phyloP scores from a whole-genome alignment of 92 coral and sea anemone genomes.

The Porites lobata region DNA sequence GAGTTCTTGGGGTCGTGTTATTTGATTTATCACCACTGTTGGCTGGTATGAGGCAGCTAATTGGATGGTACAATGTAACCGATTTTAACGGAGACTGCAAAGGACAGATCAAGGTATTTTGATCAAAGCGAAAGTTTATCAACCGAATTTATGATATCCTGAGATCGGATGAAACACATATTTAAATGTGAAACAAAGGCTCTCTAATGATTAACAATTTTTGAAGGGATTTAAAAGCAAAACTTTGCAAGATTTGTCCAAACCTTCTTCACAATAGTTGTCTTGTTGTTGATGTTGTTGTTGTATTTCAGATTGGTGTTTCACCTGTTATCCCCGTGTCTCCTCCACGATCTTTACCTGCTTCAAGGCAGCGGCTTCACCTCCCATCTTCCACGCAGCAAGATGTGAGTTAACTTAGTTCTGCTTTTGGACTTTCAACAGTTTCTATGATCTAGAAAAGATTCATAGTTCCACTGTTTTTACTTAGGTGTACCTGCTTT shows the following conservation, averaged over 20 bases:
- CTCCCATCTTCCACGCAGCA: neutral
- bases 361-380: slow-evolving; percentile 37
- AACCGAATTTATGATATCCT: too few species aligned
- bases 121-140: too few species aligned
- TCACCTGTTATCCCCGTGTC: slow-evolving; percentile 89
- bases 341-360: slow-evolving; percentile 72
- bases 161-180: too few species aligned
- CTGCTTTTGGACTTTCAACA: too few species aligned
- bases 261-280: neutral
- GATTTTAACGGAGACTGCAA: slow-evolving; percentile 92
- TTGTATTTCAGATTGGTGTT: slow-evolving; percentile 83
- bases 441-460: too few species aligned
- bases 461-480: too few species aligned
- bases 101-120: slow-evolving; percentile 92
- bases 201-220: too few species aligned
- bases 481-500: too few species aligned
- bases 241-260: too few species aligned
- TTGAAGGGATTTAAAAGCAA: too few species aligned
- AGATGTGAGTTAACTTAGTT: slow-evolving; percentile 8
- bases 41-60: slow-evolving; percentile 91
- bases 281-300: neutral
- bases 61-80: slow-evolving; percentile 95
- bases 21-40: slow-evolving; percentile 92
- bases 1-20: slow-evolving; percentile 82
- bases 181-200: too few species aligned